Base-by-base conservation (phyloP, 30 jellyfish, hydroid and myxozoan genomes). In the Hydractinia symbiolongicarpus region DNA sequence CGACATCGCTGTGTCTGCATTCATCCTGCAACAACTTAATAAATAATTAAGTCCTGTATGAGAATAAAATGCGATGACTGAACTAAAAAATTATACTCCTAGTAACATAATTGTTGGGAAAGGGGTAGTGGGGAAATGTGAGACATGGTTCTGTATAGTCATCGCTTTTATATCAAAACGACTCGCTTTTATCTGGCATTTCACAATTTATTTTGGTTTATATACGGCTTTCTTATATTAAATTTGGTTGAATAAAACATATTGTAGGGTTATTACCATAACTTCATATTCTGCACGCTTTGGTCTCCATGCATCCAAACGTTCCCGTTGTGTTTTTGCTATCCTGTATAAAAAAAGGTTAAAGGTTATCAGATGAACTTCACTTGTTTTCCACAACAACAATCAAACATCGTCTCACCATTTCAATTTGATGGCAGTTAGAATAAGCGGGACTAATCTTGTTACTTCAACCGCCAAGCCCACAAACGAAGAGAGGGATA, bases 221-320 rank as follows among this genome's bases (percentile, higher is more conserved):
- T n/a, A 68, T 3, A 60, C n/a, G 1, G n/a, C n/a, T 11, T 11
- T 68, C 3, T 67, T 19, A 19, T 30, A 2, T 30, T 30, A 30
- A 30, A 30, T 30, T 30, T 30, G 2, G 44, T 30, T 30, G 44
- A 30, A 30, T 30, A 4, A 68, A 17, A 68, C 16, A 20, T 11
- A 72, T 19, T 50, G 8, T 19, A 13, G 50, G 9, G 7, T 7
- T 9, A 73, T 82, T 66, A 86, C 96, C 96, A 86, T 78, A 17
- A 51, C 79, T 13, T 90, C 94, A 73, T 86, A 92, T 9, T 85
- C 95, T 21, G 96, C 92, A 5, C 78, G 78, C 16, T 70, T 85
- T 5, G 98, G 96, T 58, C 82, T 86, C 98, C 98, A 92, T 5
- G 96, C 95, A 20, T 92, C 95, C 53, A 82, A 66, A 30, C 82